Percentiles rank a stretch among this genome's conserved stretches.
Conservation (phyloP, 2,888 invertebrate genomes). For the Meganola albula region DNA sequence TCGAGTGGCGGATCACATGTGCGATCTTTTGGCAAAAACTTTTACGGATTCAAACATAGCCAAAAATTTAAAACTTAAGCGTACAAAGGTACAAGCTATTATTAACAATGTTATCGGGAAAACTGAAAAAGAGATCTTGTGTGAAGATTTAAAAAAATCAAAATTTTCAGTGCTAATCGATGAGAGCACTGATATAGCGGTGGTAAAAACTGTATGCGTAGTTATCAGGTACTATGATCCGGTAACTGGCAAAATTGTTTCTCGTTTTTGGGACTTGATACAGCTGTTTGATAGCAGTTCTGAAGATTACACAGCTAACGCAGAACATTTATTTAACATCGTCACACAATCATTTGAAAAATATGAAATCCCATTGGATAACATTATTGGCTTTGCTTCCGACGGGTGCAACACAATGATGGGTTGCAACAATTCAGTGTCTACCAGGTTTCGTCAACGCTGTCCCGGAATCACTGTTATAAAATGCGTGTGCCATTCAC, state of each 20-base stretch:
- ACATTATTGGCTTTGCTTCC: constrained; percentile 13
- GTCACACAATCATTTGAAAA: constrained; percentile 1
- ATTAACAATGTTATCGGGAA: constrained; percentile 8
- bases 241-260: neutral
- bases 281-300: constrained; percentile 1
- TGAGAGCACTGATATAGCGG: constrained; percentile 12
- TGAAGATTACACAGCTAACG: neutral
- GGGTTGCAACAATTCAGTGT: constrained; percentile 15
- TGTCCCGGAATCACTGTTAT: constrained; percentile 15
- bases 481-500: constrained; percentile 20
- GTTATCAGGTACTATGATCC: constrained; percentile 8
- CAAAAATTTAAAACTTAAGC: constrained; percentile 9
- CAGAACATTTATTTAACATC: neutral
- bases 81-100: constrained; percentile 10
- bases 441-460: constrained; percentile 9
- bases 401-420: constrained; percentile 18
- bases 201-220: constrained; percentile 9
- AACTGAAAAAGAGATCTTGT: constrained; percentile 8
- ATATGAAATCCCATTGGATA: neutral
- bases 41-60: constrained; percentile 13
- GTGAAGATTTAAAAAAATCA: constrained; percentile 5
- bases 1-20: constrained; percentile 4
- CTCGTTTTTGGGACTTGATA: constrained; percentile 7
- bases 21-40: constrained; percentile 4
- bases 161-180: constrained; percentile 14